A percentile compares a stretch with the other conserved stretches of the same genome.
Evolutionary conservation across 2,888 invertebrate species (phyloP).

Genomic region (Caenorhabditis sp.): DNA sequence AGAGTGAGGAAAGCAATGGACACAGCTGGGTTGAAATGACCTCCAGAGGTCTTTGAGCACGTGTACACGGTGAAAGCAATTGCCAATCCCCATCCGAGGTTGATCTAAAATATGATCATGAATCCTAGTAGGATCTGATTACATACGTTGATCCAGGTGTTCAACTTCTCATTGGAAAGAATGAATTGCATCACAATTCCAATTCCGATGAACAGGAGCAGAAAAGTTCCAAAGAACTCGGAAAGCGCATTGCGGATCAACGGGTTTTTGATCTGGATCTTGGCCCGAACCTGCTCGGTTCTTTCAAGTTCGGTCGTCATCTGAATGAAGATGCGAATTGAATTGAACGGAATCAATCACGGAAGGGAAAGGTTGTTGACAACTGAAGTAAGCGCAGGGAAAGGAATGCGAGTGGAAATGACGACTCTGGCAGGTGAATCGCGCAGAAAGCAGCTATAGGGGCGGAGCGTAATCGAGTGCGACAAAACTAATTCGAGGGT

Average conservation of each 20-base stretch:
- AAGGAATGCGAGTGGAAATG: conserved; percentile 4
- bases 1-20: conserved; percentile 75
- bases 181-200: conserved; percentile 78
- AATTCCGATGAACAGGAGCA: conserved; percentile 78
- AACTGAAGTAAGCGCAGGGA: conserved; percentile 41
- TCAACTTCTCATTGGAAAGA: conserved; percentile 75
- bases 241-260: conserved; percentile 75
- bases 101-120: conserved; percentile 65
- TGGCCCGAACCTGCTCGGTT: conserved; percentile 68
- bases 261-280: conserved; percentile 71
- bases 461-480: conserved; percentile 24
- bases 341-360: background rate
- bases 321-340: too few relatives aligned
- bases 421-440: conserved; percentile 33
- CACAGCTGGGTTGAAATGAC: conserved; percentile 76
- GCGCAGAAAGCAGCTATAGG: conserved; percentile 28
- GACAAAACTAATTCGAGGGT: conserved; percentile 52
- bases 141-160: conserved; percentile 78
- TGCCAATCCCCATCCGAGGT: conserved; percentile 77
- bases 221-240: conserved; percentile 77
- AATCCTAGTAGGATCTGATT: too few relatives aligned
- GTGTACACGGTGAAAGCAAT: conserved; percentile 76
- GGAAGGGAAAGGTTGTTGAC: conserved; percentile 30
- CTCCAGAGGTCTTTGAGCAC: conserved; percentile 75
- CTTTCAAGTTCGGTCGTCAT: conserved; percentile 61